Percentiles rank a stretch among this genome's conserved stretches.
These are phyloP conservation scores for Frankliniella intonsa DNA, from an alignment of 2,888 invertebrate species.

Conservation along the genomic window DNA sequence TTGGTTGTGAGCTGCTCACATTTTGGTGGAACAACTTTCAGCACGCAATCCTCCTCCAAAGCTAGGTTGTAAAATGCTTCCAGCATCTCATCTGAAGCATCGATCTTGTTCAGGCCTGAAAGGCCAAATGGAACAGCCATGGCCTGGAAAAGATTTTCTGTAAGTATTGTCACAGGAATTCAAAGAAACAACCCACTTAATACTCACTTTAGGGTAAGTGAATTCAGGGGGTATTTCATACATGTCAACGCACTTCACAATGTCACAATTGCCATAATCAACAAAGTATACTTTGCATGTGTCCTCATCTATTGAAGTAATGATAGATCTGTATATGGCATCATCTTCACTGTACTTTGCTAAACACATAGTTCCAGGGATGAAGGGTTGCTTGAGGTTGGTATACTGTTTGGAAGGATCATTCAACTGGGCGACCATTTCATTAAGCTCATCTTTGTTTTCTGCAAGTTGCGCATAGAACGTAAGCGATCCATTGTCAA, in stretches of 20 bases:
- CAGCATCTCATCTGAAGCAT: neutral
- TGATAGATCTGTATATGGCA: neutral
- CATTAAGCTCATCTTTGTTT: neutral
- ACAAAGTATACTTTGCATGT: neutral
- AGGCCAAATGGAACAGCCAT: neutral
- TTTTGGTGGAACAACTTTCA: neutral
- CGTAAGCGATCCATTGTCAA: neutral
- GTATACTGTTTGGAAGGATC: neutral
- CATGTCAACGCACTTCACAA: neutral
- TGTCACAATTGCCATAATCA: neutral
- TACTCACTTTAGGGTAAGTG: neutral
- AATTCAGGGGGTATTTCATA: neutral
- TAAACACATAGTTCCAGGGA: neutral
- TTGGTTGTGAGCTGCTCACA: neutral
- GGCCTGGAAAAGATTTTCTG: neutral
- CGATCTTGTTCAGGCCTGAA: neutral
- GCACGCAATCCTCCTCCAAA: neutral
- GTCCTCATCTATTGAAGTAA: neutral
- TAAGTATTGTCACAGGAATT: too few relatives aligned
- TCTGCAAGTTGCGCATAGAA: neutral
- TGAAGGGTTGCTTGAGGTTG: neutral
- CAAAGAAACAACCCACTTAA: neutral
- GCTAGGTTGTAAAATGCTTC: neutral
- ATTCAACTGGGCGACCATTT: neutral
- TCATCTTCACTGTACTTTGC: constrained; percentile 15